Evolutionary conservation across 1,140 invertebrate species (phyloP).

Genomic region (Steinernema khuongi): DNA sequence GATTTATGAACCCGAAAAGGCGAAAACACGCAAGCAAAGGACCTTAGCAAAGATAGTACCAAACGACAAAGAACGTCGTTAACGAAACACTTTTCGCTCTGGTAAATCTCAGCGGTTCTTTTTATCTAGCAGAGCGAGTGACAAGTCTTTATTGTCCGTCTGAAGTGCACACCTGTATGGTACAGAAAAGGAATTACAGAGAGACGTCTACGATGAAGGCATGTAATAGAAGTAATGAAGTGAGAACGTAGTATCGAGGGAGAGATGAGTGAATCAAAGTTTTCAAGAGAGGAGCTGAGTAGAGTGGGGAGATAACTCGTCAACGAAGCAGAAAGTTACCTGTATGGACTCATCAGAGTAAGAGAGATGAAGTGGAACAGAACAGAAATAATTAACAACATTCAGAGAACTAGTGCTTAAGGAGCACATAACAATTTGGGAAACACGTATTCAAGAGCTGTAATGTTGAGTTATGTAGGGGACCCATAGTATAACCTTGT

Average conservation of each 20-base stretch:
- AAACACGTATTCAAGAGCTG: background rate
- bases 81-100: background rate
- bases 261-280: background rate
- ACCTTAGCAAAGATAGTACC: no score
- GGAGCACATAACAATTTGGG: background rate
- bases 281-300: background rate
- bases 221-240: background rate
- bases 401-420: background rate
- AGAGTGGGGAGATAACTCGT: background rate
- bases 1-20: background rate
- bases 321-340: background rate
- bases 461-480: background rate
- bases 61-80: no score
- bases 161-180: background rate
- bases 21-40: background rate
- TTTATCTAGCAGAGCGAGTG: constrained; percentile 5
- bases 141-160: background rate
- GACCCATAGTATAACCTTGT: background rate
- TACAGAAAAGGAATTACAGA: background rate
- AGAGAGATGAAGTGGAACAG: background rate
- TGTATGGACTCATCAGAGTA: background rate
- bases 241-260: background rate
- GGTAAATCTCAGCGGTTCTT: background rate
- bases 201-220: no score
- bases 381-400: background rate